phyloP scores from a whole-genome alignment of 2,797 vertebrate species.

The Alosa sapidissima region DNA sequence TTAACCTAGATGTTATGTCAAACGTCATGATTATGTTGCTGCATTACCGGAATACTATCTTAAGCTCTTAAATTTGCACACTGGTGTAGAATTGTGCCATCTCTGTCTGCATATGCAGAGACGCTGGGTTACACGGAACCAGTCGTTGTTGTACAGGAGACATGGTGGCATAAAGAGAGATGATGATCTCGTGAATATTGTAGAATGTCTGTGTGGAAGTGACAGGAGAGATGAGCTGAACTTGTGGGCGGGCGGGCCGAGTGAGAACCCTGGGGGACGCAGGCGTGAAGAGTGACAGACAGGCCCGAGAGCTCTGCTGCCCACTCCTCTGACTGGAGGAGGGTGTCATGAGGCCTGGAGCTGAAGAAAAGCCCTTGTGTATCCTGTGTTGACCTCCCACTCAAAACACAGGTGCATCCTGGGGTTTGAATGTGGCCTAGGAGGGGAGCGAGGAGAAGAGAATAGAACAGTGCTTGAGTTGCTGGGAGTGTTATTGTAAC shows the following conservation, averaged over 20 bases:
- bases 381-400: constrained; percentile 21
- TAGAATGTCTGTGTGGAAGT: background rate
- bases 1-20: too few relatives aligned
- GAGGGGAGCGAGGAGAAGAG: constrained; percentile 11
- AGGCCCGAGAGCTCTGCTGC: constrained; percentile 16
- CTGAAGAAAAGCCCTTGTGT: background rate
- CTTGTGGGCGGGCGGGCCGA: background rate
- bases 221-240: background rate
- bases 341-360: constrained; percentile 12
- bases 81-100: too few relatives aligned
- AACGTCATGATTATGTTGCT: too few relatives aligned
- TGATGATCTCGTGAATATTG: too few relatives aligned
- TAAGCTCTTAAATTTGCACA: too few relatives aligned
- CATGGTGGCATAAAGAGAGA: too few relatives aligned
- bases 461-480: background rate
- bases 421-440: constrained; percentile 28
- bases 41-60: too few relatives aligned
- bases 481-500: constrained; percentile 25
- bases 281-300: constrained; percentile 25
- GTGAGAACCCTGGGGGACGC: constrained; percentile 31
- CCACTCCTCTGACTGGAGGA: background rate
- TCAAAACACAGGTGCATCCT: constrained; percentile 45
- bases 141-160: too few relatives aligned
- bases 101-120: too few relatives aligned
- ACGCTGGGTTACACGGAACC: too few relatives aligned